A percentile compares a stretch with the other conserved stretches of the same genome.
These are phyloP conservation scores for Lasioglossum leucozonium DNA, from an alignment of 2,888 invertebrate species.

Conservation along the genomic window DNA sequence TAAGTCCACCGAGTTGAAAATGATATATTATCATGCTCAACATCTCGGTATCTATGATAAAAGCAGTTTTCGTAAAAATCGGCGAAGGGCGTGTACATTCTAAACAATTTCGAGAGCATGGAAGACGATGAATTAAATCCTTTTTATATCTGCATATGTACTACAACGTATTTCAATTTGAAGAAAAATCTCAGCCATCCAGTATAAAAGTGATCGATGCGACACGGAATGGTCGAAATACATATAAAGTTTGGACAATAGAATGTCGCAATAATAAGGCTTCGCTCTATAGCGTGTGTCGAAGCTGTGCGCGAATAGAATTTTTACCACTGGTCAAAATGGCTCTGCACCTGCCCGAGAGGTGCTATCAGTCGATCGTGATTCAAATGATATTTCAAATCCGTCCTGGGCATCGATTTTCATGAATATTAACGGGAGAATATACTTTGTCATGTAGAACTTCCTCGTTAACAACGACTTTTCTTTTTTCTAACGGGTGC, in stretches of 20 bases:
- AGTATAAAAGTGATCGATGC: slow-evolving; percentile 6
- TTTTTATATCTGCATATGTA: not conserved
- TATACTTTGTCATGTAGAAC: not conserved
- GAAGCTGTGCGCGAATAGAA: not conserved
- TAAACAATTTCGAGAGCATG: not conserved
- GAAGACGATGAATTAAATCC: not conserved
- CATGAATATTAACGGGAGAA: not conserved
- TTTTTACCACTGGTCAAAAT: not conserved
- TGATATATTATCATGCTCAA: not conserved
- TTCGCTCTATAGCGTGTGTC: not conserved
- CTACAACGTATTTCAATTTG: slow-evolving; percentile 6
- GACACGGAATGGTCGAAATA: slow-evolving; percentile 15
- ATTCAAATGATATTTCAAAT: not conserved
- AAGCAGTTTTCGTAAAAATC: not conserved
- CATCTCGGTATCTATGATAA: not conserved
- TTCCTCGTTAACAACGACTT: slow-evolving; percentile 27
- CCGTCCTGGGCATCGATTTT: not conserved
- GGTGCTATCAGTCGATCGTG: not conserved
- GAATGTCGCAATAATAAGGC: slow-evolving; percentile 1
- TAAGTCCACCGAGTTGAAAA: too few species aligned
- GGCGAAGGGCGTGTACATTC: not conserved
- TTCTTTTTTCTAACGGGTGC: slow-evolving; percentile 46
- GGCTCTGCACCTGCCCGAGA: not conserved
- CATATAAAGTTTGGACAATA: slow-evolving; percentile 14
- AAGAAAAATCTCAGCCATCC: not conserved